Evolutionary conservation across 2,113 vertebrate species (phyloP), one percentile per base, ranked within the genome.

Genomic region (Cryptomyrus ogoouensis): DNA sequence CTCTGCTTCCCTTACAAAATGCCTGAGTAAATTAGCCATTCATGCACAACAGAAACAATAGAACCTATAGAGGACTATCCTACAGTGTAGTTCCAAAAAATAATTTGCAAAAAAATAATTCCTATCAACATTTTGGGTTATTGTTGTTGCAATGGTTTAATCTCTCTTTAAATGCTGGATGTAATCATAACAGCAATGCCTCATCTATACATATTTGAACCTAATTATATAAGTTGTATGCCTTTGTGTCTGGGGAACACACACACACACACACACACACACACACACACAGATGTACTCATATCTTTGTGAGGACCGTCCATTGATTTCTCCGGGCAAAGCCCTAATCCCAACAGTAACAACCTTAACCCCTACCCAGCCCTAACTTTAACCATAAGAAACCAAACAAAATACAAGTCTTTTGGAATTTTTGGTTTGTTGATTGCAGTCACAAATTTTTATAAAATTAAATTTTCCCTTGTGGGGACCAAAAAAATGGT

Each of bases 1-100:
- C 53, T 44, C 56, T 35, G 49, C 53, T 44, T 88, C 31, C 12
- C 56, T 66, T 15, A 88, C 53, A 66, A 62, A 88, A 88, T 62
- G 87, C 35, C 56, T 1, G 19, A 62, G 56, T 44, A 88, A 88
- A 88, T 88, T 62, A 88, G 56, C 35, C 35, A 42, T 88, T 88
- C 87, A 88, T 88, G 87, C 49, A 4, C 35, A 53, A 35, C 56
- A 66, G 56, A 44, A 44, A 88, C 56, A 88, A 88, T 50, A 66
- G 31, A 66, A 88, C 56, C 31, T 62, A 66, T n/a, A 39, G 53
- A 42, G 10, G 15, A 42, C 21, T 52, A 49, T 85, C 83, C 24
- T 85, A 27, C 21, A 49, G 42, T 46, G 42, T 24, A 49, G 46
- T 47, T 10, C 10, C 74, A 77, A 77, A 77, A 42, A 80, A 42